Conservation (phyloP, 2,888 invertebrate species). For the Volucella zonaria region DNA sequence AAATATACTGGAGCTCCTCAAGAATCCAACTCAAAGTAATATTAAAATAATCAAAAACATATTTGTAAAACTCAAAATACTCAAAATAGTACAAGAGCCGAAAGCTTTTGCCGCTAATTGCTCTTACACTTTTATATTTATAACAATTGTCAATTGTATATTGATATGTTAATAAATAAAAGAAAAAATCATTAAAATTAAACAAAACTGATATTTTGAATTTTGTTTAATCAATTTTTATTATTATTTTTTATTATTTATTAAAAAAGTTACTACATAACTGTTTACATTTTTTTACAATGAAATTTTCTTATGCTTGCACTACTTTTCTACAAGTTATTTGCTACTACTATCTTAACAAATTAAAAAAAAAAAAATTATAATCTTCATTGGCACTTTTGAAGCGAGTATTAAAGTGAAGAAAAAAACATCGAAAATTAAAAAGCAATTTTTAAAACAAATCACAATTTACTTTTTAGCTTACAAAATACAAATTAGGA, state of each 20-base stretch:
- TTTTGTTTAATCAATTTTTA: not conserved
- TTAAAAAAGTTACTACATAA: constrained; percentile 34
- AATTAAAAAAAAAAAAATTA: constrained; percentile 23
- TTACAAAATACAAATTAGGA: constrained; percentile 17
- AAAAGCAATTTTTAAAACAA: constrained; percentile 17
- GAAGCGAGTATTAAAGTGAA: constrained; percentile 51
- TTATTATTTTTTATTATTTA: constrained; percentile 21
- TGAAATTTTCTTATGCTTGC: constrained; percentile 45
- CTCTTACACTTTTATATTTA: no score
- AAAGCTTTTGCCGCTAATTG: no score
- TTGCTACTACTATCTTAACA: constrained; percentile 29
- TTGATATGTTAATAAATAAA: no score
- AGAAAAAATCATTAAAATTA: not conserved
- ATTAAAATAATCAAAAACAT: no score
- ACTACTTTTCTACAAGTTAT: constrained; percentile 47
- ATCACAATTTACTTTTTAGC: constrained; percentile 26
- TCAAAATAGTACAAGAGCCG: no score
- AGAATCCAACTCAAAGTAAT: no score
- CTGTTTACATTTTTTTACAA: constrained; percentile 36
- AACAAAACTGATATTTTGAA: not conserved
- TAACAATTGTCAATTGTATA: no score
- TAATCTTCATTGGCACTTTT: constrained; percentile 56
- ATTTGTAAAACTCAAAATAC: no score
- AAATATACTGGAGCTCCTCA: no score
- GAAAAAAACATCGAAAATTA: constrained; percentile 1